Evolutionary conservation across 2,797 vertebrate species (phyloP), one percentile per base, ranked within the genome.

Genomic region (Scolopax rusticola): DNA sequence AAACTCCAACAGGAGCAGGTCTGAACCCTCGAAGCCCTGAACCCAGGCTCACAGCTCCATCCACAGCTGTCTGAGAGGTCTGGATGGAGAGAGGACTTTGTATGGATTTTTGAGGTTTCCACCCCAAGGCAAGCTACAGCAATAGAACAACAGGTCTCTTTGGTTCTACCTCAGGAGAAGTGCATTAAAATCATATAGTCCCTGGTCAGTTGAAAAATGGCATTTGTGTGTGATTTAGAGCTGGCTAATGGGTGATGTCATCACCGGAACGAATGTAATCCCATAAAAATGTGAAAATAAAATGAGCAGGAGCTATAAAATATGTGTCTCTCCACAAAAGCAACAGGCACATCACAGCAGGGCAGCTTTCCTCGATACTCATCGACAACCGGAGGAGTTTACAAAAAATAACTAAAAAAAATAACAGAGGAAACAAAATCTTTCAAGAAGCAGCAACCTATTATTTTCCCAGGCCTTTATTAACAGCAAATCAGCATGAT

Each of bases 401-500:
- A 48, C 15, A 76, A 84, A 43, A 71, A 91, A 92, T 12, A 50
- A 21, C 27, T 38, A 43, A 32, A 48, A 63, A 80, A 70, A 36
- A 54, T 28, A 18, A 20, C 16, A 43, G 32, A 53, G 41, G 38
- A 53, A 90, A 60, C 7, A 33, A 71, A 77, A 73, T 38, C 84
- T 65, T 70, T 30, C 41, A 25, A 63, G 54, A 2, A 81, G n/a
- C 25, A 93, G 56, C 57, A 90, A 64, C 59, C 69, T 82, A 43
- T 84, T 89, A 40, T 89, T 84, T 64, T 85, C 51, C 30, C 56
- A 68, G 50, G 67, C 57, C 82, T 89, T 92, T 84, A 67, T 76
- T 81, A 95, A 57, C 23, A 94, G 83, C 53, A 78, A 65, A 92
- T 70, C 81, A 83, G 32, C 63, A 51, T 65, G 68, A 33, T 89